Conservation (phyloP, 1,140 invertebrate genomes). For the Onthophagus taurus region DNA sequence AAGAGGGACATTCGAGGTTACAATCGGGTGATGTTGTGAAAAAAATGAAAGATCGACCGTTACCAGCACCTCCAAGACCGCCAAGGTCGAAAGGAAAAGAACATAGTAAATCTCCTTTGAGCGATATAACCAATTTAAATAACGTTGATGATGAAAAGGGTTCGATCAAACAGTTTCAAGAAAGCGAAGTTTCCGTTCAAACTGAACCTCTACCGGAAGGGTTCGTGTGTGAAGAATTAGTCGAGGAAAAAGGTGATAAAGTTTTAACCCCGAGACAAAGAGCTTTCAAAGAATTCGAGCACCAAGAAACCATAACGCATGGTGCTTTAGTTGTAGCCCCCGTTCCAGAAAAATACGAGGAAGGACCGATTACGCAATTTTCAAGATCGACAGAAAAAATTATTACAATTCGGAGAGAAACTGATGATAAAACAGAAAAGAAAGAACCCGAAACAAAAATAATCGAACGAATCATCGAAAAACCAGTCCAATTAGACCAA, state of each 20-base stretch:
- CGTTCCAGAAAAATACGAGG: slow-evolving; percentile 10
- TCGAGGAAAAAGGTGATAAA: slow-evolving; percentile 24
- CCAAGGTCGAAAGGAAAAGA: slow-evolving; percentile 49
- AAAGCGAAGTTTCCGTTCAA: slow-evolving; percentile 68
- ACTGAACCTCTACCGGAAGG: slow-evolving; percentile 73
- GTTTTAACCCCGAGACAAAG: slow-evolving; percentile 20
- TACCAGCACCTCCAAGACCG: slow-evolving; percentile 72
- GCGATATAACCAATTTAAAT: slow-evolving; percentile 30
- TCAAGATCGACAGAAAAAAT: slow-evolving; percentile 17
- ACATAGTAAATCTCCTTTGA: slow-evolving; percentile 33
- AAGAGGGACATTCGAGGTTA: slow-evolving; percentile 46
- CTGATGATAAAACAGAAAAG: slow-evolving; percentile 26
- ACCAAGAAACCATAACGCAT: slow-evolving; percentile 34
- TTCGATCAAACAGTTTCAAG: slow-evolving; percentile 37
- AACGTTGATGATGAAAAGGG: slow-evolving; percentile 16
- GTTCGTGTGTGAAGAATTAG: slow-evolving; percentile 56
- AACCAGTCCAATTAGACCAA: slow-evolving; percentile 16
- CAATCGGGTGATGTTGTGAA: slow-evolving; percentile 60
- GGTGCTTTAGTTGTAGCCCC: slow-evolving; percentile 32
- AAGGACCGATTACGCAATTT: slow-evolving; percentile 16
- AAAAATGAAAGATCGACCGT: slow-evolving; percentile 69
- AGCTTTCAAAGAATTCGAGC: slow-evolving; percentile 14
- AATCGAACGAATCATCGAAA: slow-evolving; percentile 24
- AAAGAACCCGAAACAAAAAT: slow-evolving; percentile 17
- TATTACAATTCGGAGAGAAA: slow-evolving; percentile 13